These are phyloP conservation scores for Micronycteris hirsuta DNA, from an alignment of 2,113 vertebrate genomes.

Conservation along the genomic window DNA sequence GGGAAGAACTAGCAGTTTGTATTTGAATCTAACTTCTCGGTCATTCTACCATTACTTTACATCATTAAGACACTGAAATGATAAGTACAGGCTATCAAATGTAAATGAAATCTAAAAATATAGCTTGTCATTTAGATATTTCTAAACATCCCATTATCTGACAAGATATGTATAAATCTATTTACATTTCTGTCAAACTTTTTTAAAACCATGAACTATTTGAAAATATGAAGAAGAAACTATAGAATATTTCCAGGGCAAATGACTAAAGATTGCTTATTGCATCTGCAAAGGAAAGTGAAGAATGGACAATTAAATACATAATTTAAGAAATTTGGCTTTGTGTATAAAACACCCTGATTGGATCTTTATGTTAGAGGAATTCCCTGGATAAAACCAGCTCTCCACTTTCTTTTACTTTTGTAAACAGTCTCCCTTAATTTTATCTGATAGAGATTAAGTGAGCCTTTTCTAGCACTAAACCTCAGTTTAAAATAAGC, in stretches of 20 bases:
- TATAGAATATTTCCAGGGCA: neutral
- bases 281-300: neutral
- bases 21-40: neutral
- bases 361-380: conserved; percentile 15
- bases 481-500: conserved; percentile 49
- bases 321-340: conserved; percentile 32
- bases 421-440: conserved; percentile 47
- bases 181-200: neutral
- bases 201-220: neutral
- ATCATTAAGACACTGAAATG: neutral
- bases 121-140: neutral
- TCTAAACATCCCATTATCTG: neutral
- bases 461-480: neutral
- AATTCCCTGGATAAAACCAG: neutral
- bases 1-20: neutral
- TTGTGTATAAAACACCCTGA: conserved; percentile 29
- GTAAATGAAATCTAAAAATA: conserved; percentile 15
- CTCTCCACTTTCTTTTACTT: conserved; percentile 28
- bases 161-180: neutral
- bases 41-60: neutral
- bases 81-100: neutral
- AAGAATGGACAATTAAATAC: neutral
- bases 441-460: conserved; percentile 19
- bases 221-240: neutral
- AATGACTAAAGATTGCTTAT: neutral